phyloP scores from a whole-genome alignment of 2,797 vertebrate genomes.

The Xenopus petersii region DNA sequence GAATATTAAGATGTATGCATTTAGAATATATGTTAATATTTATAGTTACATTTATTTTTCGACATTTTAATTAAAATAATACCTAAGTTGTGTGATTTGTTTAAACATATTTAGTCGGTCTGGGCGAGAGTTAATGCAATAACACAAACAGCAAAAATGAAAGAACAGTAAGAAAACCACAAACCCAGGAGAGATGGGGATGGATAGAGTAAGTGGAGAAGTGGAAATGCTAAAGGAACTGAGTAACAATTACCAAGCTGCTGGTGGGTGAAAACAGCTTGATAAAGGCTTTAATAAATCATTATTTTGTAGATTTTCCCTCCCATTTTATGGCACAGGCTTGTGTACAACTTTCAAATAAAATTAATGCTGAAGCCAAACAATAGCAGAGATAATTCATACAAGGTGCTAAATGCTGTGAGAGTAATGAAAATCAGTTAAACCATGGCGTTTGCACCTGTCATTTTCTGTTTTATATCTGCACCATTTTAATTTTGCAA shows the following conservation, averaged over 20 bases:
- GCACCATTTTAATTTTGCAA: slow-evolving; percentile 18
- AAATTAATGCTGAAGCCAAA: slow-evolving; percentile 40
- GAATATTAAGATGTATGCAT: too few species aligned
- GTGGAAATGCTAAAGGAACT: slow-evolving; percentile 19
- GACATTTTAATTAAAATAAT: too few species aligned
- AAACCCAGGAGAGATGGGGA: not conserved
- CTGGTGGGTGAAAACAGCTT: slow-evolving; percentile 34
- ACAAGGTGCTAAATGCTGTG: slow-evolving; percentile 25
- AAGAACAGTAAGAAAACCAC: too few species aligned
- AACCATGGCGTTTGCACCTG: slow-evolving; percentile 21
- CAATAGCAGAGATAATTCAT: slow-evolving; percentile 37
- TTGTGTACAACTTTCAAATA: slow-evolving; percentile 25
- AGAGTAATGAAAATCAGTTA: slow-evolving; percentile 27
- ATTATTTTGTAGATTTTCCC: slow-evolving; percentile 29
- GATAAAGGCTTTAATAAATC: slow-evolving; percentile 39
- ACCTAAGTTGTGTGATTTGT: too few species aligned
- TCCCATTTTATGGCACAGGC: slow-evolving; percentile 25
- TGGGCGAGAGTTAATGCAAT: too few species aligned
- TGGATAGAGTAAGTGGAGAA: slow-evolving; percentile 9
- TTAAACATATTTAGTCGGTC: too few species aligned
- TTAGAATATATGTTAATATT: too few species aligned
- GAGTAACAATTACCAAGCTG: slow-evolving; percentile 42
- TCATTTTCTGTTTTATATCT: slow-evolving; percentile 19
- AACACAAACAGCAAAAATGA: too few species aligned
- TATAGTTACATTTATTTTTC: too few species aligned